Evolutionary conservation across 2,888 invertebrate species (phyloP).

Genomic region (Crocallis elinguaria): DNA sequence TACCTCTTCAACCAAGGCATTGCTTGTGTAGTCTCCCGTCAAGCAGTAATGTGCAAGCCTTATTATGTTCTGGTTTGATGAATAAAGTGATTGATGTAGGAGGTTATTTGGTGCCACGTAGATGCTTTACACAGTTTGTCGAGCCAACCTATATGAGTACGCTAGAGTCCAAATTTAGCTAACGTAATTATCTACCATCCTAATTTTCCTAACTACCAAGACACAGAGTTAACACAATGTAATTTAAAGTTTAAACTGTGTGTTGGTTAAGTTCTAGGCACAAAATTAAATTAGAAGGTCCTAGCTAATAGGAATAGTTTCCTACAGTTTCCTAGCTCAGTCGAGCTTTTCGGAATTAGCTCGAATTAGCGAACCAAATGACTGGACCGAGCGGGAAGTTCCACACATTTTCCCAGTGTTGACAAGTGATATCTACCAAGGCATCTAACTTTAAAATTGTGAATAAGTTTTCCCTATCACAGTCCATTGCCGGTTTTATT

Average conservation of each 20-base stretch:
- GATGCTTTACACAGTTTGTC: no score
- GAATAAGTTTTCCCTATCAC: conserved; percentile 22
- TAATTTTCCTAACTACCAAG: conserved; percentile 12
- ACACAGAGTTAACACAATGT: conserved; percentile 15
- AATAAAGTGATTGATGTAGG: no score
- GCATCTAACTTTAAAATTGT: conserved; percentile 15
- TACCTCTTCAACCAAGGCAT: no score
- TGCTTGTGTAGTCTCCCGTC: no score
- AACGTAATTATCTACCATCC: neutral
- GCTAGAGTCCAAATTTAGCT: neutral
- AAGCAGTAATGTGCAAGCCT: no score
- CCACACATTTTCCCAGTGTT: conserved; percentile 61
- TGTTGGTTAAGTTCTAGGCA: conserved; percentile 5
- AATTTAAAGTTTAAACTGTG: conserved; percentile 18
- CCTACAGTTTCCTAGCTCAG: conserved; percentile 30
- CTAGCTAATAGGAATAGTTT: conserved; percentile 32
- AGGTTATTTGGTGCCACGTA: no score
- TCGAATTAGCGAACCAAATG: conserved; percentile 67
- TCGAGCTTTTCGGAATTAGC: conserved; percentile 54
- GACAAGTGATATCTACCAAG: conserved; percentile 53
- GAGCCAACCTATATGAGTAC: no score
- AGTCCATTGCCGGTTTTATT: conserved; percentile 36
- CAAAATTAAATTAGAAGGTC: conserved; percentile 30
- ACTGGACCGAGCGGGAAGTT: conserved; percentile 53
- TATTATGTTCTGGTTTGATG: no score